phyloP scores from a whole-genome alignment of 2,888 invertebrate genomes.

The Drosophila melanosoma region DNA sequence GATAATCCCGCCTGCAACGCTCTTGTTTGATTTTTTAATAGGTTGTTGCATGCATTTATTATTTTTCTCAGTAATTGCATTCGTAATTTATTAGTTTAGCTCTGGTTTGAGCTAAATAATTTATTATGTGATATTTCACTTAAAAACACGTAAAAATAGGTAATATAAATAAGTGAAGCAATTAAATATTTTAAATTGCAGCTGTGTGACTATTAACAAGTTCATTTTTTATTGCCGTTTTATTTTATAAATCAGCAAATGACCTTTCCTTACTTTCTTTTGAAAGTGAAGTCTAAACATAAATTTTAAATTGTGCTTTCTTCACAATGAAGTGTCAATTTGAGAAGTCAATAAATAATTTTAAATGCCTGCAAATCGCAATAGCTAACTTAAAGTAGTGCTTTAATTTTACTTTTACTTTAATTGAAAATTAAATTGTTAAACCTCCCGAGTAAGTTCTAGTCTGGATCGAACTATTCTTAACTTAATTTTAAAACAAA shows the following conservation, averaged over 20 bases:
- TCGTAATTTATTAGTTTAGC: constrained; percentile 16
- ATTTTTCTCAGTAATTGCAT: constrained; percentile 15
- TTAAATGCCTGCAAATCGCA: constrained; percentile 7
- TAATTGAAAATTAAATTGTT: neutral
- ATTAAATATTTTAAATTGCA: neutral
- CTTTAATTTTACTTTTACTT: neutral
- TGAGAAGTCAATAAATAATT: neutral
- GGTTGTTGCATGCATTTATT: constrained; percentile 4
- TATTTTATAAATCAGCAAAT: neutral
- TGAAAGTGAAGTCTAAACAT: neutral
- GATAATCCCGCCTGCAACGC: neutral
- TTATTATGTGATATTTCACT: constrained; percentile 1
- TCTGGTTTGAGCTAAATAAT: neutral
- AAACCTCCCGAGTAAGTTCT: neutral
- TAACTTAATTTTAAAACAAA: neutral
- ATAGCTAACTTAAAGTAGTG: neutral
- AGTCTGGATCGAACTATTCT: neutral
- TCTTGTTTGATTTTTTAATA: neutral
- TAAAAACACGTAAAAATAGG: neutral
- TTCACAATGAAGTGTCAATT: constrained; percentile 5
- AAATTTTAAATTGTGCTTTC: neutral
- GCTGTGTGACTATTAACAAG: neutral
- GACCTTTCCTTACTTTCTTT: neutral
- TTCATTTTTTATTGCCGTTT: neutral
- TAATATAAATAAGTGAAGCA: neutral